A percentile compares a stretch with the other conserved stretches of the same genome.
phyloP scores from a whole-genome alignment of 2,113 vertebrate species.

The Gavia stellata region DNA sequence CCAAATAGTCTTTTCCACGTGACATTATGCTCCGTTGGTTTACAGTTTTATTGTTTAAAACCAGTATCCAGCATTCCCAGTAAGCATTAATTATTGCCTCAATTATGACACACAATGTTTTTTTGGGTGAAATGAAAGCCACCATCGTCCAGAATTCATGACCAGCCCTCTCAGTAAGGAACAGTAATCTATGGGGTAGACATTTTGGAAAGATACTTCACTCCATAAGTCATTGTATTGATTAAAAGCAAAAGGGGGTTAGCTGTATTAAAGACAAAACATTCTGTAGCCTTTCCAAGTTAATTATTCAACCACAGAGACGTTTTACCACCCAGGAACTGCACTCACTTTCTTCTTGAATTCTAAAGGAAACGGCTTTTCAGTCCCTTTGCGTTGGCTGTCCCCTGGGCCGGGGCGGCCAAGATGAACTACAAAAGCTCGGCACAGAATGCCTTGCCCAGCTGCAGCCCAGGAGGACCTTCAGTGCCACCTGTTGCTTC shows the following conservation, averaged over 20 bases:
- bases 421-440: neutral
- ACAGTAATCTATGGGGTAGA: neutral
- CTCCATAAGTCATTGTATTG: neutral
- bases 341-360: conserved; percentile 27
- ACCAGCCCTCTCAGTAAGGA: neutral
- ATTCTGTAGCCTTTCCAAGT: conserved; percentile 25
- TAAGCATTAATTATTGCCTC: conserved; percentile 8
- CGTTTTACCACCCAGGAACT: conserved; percentile 29
- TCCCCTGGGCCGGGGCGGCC: neutral
- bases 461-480: neutral
- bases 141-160: neutral
- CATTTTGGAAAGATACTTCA: neutral
- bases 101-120: neutral
- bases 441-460: neutral
- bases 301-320: conserved; percentile 20
- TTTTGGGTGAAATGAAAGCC: conserved; percentile 6
- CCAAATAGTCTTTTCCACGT: neutral
- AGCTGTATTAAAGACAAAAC: conserved; percentile 9
- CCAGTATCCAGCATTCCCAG: neutral
- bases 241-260: conserved; percentile 16
- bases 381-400: neutral
- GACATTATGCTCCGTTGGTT: neutral
- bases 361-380: conserved; percentile 11
- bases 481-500: neutral
- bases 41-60: conserved; percentile 20